These are phyloP conservation scores for Chaenodraco wilsoni DNA, from an alignment of 2,797 vertebrate genomes.

Conservation along the genomic window DNA sequence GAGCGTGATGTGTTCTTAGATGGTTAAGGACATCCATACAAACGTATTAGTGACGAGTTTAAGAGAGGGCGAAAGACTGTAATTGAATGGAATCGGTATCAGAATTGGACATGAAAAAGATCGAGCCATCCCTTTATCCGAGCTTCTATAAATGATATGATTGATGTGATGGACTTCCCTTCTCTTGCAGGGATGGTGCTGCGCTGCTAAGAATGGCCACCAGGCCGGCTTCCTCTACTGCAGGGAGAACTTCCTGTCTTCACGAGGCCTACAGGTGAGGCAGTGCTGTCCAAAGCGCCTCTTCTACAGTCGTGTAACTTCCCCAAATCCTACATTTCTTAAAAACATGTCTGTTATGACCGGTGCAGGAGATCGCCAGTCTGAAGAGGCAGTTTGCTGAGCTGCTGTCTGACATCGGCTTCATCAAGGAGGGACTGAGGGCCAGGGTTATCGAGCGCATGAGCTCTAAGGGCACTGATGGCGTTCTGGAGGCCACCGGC, in stretches of 20 bases:
- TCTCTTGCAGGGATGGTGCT: slow-evolving; percentile 89
- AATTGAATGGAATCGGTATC: too few species aligned
- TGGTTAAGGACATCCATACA: too few species aligned
- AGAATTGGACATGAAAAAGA: too few species aligned
- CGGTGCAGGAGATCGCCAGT: slow-evolving; percentile 92
- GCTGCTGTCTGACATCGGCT: slow-evolving; percentile 96
- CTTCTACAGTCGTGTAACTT: background rate
- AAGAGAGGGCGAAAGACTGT: too few species aligned
- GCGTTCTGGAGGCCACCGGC: slow-evolving; percentile 91
- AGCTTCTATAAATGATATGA: background rate
- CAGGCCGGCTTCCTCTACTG: slow-evolving; percentile 90
- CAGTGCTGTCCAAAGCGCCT: background rate
- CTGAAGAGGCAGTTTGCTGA: slow-evolving; percentile 97
- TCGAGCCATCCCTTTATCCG: too few species aligned
- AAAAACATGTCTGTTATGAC: background rate
- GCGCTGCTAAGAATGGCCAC: slow-evolving; percentile 85
- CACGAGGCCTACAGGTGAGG: slow-evolving; percentile 90
- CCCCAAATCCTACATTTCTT: background rate
- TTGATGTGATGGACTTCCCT: background rate
- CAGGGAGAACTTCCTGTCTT: slow-evolving; percentile 94
- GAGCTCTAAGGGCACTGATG: slow-evolving; percentile 88
- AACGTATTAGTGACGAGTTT: too few species aligned
- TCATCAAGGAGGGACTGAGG: slow-evolving; percentile 93
- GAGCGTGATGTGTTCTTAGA: too few species aligned
- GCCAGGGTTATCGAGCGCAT: slow-evolving; percentile 92